Evolutionary conservation across 2,888 invertebrate species (phyloP).

Genomic region (Plebejus anna): DNA sequence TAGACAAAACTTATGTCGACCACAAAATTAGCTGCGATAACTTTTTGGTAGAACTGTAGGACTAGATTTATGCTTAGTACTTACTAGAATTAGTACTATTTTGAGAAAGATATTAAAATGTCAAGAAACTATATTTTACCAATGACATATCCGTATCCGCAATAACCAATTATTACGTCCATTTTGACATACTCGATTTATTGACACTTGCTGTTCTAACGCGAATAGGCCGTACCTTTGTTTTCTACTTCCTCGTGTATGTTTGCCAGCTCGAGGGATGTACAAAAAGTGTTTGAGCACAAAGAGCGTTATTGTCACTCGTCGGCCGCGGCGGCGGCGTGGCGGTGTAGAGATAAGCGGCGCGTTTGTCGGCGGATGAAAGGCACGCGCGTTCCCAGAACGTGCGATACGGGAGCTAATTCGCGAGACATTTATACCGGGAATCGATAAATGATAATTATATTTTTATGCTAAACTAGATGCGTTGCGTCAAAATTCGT

Average conservation of each 20-base stretch:
- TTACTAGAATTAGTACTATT: neutral
- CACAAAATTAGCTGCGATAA: neutral
- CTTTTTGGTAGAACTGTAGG: neutral
- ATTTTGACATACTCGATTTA: neutral
- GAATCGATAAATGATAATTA: conserved; percentile 44
- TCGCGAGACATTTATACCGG: conserved; percentile 60
- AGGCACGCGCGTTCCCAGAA: conserved; percentile 61
- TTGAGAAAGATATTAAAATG: neutral
- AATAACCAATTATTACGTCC: neutral
- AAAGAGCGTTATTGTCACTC: conserved; percentile 73
- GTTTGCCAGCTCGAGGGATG: conserved; percentile 40
- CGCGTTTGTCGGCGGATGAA: conserved; percentile 71
- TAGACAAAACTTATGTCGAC: conserved; percentile 2
- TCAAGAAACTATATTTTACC: neutral
- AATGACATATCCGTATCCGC: too few relatives aligned
- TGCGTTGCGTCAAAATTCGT: too few relatives aligned
- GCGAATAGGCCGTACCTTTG: neutral
- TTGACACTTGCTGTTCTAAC: neutral
- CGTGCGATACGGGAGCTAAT: conserved; percentile 62
- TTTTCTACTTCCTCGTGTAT: conserved; percentile 35
- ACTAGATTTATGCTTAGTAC: neutral
- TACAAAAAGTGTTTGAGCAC: conserved; percentile 62
- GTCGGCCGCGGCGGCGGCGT: conserved; percentile 51
- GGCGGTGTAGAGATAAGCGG: conserved; percentile 74
- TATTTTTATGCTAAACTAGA: neutral